Conservation (phyloP, 2,797 vertebrate genomes). For the Platalea minor region DNA sequence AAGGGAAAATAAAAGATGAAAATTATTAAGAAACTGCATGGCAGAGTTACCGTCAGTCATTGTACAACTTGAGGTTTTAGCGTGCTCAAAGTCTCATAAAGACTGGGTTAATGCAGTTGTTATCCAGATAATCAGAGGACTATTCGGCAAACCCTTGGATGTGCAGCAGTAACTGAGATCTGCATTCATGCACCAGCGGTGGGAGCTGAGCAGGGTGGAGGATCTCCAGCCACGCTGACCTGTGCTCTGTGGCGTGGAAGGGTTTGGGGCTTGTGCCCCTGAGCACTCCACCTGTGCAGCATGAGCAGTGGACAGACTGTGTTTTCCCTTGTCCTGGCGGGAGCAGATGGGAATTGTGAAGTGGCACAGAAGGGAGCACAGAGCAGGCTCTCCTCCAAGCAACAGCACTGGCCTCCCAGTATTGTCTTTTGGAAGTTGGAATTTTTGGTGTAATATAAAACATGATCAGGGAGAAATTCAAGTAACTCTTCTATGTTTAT, state of each 20-base stretch:
- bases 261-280: neutral
- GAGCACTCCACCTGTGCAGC: too few species aligned
- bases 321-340: neutral
- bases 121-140: neutral
- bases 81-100: neutral
- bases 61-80: neutral
- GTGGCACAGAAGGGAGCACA: neutral
- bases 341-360: neutral
- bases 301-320: neutral
- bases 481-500: neutral
- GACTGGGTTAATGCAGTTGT: neutral
- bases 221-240: neutral
- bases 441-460: neutral
- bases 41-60: neutral
- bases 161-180: neutral
- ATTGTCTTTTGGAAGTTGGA: neutral
- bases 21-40: neutral
- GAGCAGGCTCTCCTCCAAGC: neutral
- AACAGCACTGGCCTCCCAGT: neutral
- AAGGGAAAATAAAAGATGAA: neutral
- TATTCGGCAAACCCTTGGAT: neutral
- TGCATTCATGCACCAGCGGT: accelerated
- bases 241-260: accelerated
- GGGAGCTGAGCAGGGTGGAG: neutral
- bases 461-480: neutral